A percentile compares a stretch with the other conserved stretches of the same genome.
These are phyloP conservation scores for Drosophila colorata DNA, from an alignment of 2,888 invertebrate genomes.

Conservation along the genomic window DNA sequence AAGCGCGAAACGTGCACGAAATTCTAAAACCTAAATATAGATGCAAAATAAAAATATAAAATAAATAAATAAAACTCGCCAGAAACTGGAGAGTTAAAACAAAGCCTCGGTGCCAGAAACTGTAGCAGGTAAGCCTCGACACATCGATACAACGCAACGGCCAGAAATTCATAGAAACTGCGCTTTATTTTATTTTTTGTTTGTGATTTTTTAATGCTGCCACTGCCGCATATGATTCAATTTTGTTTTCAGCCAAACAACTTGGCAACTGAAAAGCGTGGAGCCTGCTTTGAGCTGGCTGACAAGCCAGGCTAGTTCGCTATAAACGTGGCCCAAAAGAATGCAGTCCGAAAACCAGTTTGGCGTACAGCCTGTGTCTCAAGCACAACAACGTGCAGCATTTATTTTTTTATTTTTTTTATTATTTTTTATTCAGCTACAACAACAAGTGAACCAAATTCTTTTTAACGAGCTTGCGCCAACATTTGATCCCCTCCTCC, in stretches of 20 bases:
- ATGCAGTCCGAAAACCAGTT: slow-evolving; percentile 79
- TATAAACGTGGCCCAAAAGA: slow-evolving; percentile 77
- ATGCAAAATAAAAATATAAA: slow-evolving; percentile 25
- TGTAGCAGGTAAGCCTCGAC: slow-evolving; percentile 46
- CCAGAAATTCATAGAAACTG: slow-evolving; percentile 49
- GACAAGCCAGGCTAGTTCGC: slow-evolving; percentile 48
- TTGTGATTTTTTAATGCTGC: slow-evolving; percentile 25
- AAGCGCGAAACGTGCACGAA: slow-evolving; percentile 74
- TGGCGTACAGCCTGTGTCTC: slow-evolving; percentile 74
- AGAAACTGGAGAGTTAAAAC: slow-evolving; percentile 45
- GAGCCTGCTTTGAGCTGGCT: slow-evolving; percentile 54
- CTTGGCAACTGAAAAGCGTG: slow-evolving; percentile 53
- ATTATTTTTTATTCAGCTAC: slow-evolving; percentile 25
- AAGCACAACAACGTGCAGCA: slow-evolving; percentile 56
- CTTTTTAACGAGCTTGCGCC: slow-evolving; percentile 81
- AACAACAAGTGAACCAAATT: slow-evolving; percentile 80
- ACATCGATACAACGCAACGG: slow-evolving; percentile 25
- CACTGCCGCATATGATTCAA: slow-evolving; percentile 72
- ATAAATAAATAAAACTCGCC: not conserved
- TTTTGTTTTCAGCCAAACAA: slow-evolving; percentile 69
- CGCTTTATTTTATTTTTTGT: not conserved
- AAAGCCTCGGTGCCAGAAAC: slow-evolving; percentile 38
- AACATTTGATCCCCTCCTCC: slow-evolving; percentile 71
- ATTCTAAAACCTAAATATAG: slow-evolving; percentile 68
- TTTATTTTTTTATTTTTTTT: slow-evolving; percentile 22